Evolutionary conservation across 2,888 invertebrate genomes (phyloP).

Genomic region (Baronia brevicornis): DNA sequence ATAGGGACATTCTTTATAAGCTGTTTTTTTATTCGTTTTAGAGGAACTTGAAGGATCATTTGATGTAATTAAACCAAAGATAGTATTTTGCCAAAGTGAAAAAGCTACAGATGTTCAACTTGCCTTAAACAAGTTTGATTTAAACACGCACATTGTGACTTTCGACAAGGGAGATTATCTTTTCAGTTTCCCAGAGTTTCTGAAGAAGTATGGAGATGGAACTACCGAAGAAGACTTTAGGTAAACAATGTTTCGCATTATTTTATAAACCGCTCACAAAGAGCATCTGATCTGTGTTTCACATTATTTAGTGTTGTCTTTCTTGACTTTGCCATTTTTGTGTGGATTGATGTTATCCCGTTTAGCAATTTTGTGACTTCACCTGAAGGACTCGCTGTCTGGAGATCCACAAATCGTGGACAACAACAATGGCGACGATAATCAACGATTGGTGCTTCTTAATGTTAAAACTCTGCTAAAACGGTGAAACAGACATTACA

Average conservation of each 20-base stretch:
- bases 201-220: conserved; percentile 27
- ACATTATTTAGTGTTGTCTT: no score
- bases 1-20: no score
- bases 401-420: no score
- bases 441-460: no score
- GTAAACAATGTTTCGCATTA: conserved; percentile 22
- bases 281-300: no score
- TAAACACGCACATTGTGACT: conserved; percentile 31
- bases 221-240: conserved; percentile 28
- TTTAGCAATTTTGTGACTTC: no score
- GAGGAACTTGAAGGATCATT: conserved; percentile 36
- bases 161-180: conserved; percentile 39
- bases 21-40: conserved; percentile 20
- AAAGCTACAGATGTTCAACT: conserved; percentile 32
- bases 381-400: no score
- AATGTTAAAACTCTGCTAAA: no score
- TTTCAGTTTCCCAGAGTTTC: conserved; percentile 30
- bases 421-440: no score
- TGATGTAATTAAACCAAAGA: conserved; percentile 29
- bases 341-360: no score
- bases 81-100: conserved; percentile 41
- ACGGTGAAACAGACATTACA: no score
- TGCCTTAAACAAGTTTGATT: conserved; percentile 32
- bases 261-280: not conserved
- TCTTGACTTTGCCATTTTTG: no score